phyloP scores from a whole-genome alignment of 2,113 vertebrate genomes.

The Platichthys stellatus region DNA sequence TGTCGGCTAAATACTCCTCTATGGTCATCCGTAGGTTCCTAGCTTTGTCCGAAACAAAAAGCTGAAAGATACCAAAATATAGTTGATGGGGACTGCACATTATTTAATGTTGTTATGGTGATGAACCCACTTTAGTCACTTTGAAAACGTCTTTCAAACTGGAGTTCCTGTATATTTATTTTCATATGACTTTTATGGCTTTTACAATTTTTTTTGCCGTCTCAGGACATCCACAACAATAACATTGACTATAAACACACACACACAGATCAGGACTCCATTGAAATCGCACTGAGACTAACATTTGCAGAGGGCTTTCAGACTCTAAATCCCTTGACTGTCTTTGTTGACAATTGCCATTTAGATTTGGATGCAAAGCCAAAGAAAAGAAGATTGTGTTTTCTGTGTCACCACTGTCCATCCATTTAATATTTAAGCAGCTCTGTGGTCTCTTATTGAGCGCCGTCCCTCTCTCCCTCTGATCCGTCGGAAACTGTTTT shows the following conservation, averaged over 20 bases:
- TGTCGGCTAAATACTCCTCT: too few species aligned
- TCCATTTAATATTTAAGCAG: constrained; percentile 75
- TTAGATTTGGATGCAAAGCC: constrained; percentile 73
- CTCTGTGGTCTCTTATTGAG: constrained; percentile 56
- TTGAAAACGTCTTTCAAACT: too few species aligned
- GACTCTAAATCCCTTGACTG: constrained; percentile 56
- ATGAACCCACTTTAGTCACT: too few species aligned
- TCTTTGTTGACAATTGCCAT: constrained; percentile 66
- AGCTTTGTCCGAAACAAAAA: too few species aligned
- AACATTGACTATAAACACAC: neutral
- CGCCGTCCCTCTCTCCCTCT: constrained; percentile 25
- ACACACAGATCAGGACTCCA: constrained; percentile 5
- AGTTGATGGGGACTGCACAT: too few species aligned
- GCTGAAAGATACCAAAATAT: too few species aligned
- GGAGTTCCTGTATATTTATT: too few species aligned
- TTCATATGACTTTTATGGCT: too few species aligned
- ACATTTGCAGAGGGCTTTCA: constrained; percentile 48
- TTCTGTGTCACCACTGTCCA: constrained; percentile 59
- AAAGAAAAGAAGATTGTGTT: constrained; percentile 71
- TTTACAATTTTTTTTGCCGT: neutral
- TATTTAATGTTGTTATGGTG: too few species aligned
- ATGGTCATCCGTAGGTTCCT: too few species aligned
- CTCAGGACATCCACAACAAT: neutral
- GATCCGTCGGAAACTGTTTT: constrained; percentile 16
- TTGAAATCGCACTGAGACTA: constrained; percentile 18